Evolutionary conservation across 2,888 invertebrate species (phyloP), one percentile per base, ranked within the genome.

Genomic region (Trissolcus brochymenae): DNA sequence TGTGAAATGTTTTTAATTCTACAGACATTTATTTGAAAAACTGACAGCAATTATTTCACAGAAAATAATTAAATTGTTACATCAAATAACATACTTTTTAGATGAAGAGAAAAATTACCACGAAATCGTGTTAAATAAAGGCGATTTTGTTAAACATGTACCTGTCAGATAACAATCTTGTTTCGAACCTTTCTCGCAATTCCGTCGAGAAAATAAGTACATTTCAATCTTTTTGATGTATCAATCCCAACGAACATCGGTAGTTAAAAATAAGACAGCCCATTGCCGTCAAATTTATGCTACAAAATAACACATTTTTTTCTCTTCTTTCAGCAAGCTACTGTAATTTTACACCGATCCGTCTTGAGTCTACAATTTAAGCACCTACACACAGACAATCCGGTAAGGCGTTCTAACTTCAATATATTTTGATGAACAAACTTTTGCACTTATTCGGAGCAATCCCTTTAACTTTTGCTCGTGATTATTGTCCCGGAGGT

Each of bases 331-430:
- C 59, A 21, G 64, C 21, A 49, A 59, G 72, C 72, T 72, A 72
- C 72, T 54, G 72, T 64, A 72, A 72, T 72, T 72, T 72, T 59
- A 72, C 64, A 65, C 72, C 59, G 56, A 41, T 7, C 59, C 46
- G 46, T 54, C 46, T 54, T 9, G 9, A 7, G 64, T 35, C 55
- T 73, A 61, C 73, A 73, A 73, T 73, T 73, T 73, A 43, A 53
- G 46, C 66, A 50, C 73, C 61, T 60, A 55, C 59, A 60, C 66
- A n/a, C 51, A 11, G 51, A 50, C 19, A 13, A 35, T 11, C 35
- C 29, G 40, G 9, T 21, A 25, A 35, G 19, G 40, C 35, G 19
- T 17, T 57, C 62, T 53, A 65, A 53, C 41, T 66, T 43, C 61
- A 67, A 67, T 35, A 35, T 74, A 74, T 61, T 25, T 25, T 35